Evolutionary conservation across 2,113 vertebrate species (phyloP).

Genomic region (Muscicapa adusta): DNA sequence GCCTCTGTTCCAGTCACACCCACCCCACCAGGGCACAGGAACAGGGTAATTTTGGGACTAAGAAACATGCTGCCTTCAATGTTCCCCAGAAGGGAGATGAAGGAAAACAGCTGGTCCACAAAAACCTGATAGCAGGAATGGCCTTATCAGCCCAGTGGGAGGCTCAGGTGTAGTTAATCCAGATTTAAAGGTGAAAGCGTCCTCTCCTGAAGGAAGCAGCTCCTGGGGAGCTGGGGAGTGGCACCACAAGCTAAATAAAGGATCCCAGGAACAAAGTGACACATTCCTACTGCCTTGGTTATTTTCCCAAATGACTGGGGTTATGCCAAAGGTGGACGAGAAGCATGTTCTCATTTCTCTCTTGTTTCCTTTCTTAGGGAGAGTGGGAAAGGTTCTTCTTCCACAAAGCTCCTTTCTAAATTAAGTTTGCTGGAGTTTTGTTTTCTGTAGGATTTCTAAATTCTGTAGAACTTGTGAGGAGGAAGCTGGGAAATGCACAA

Average conservation of each 20-base stretch:
- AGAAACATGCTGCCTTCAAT: not conserved
- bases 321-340: not conserved
- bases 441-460: not conserved
- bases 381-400: not conserved
- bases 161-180: not conserved
- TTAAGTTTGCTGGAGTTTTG: not conserved
- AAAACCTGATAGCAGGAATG: fast-evolving
- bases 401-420: not conserved
- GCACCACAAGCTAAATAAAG: not conserved
- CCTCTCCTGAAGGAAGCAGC: not conserved
- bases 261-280: fast-evolving
- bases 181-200: not conserved
- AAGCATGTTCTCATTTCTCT: not conserved
- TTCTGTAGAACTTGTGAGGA: not conserved
- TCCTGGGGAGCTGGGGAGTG: not conserved
- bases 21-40: not conserved
- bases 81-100: not conserved
- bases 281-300: not conserved
- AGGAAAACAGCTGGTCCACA: not conserved
- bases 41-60: not conserved
- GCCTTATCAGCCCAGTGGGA: not conserved
- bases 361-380: not conserved
- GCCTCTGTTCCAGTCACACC: not conserved
- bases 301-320: not conserved
- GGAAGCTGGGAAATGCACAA: not conserved